These are phyloP conservation scores for Chaetorhynchus papuensis DNA, from an alignment of 2,113 vertebrate species.

Conservation along the genomic window DNA sequence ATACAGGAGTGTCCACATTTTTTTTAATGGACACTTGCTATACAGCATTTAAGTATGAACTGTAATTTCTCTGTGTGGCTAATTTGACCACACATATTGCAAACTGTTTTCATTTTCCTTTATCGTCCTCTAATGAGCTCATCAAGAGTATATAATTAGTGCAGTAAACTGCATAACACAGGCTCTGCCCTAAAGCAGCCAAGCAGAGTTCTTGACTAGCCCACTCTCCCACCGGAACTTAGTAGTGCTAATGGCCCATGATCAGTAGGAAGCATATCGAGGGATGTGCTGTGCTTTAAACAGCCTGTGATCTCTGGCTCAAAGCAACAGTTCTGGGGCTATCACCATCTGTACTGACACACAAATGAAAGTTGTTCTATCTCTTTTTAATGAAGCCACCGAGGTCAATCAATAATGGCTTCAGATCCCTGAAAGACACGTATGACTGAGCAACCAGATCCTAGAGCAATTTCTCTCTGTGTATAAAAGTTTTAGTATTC, in stretches of 20 bases:
- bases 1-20: background rate
- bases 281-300: background rate
- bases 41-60: slow-evolving; percentile 24
- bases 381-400: slow-evolving; percentile 5
- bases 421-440: background rate
- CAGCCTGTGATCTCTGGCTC: slow-evolving; percentile 19
- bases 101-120: slow-evolving; percentile 65
- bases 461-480: background rate
- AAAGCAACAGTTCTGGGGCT: background rate
- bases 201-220: slow-evolving; percentile 8
- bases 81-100: slow-evolving; percentile 63
- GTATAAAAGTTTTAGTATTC: background rate
- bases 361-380: slow-evolving; percentile 3
- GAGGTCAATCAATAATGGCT: slow-evolving; percentile 35
- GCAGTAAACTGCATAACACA: slow-evolving; percentile 16
- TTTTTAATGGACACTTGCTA: slow-evolving; percentile 16
- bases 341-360: slow-evolving; percentile 6
- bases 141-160: slow-evolving; percentile 47
- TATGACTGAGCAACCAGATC: background rate
- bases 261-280: background rate
- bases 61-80: slow-evolving; percentile 43
- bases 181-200: slow-evolving; percentile 44
- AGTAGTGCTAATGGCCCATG: background rate
- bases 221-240: background rate
- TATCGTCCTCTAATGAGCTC: slow-evolving; percentile 63